phyloP scores from a whole-genome alignment of 2,888 invertebrate genomes.

The Aradus depressus region DNA sequence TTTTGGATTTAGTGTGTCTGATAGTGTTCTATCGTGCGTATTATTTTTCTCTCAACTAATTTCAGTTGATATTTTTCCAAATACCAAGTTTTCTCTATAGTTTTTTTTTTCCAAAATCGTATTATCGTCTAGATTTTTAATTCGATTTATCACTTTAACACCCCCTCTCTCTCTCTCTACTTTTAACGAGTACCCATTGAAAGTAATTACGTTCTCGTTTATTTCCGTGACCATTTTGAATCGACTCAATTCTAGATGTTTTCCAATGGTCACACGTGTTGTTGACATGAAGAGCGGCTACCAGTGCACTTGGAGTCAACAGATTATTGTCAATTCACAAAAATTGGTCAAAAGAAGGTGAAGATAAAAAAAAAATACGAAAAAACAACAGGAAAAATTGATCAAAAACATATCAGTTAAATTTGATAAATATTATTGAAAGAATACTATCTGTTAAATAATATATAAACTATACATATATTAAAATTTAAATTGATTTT shows the following conservation, averaged over 20 bases:
- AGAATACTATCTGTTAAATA: not conserved
- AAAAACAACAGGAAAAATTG: constrained; percentile 1
- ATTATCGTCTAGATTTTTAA: too few species aligned
- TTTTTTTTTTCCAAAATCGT: too few species aligned
- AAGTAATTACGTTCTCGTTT: not conserved
- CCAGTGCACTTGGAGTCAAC: constrained; percentile 85
- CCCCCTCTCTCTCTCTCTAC: not conserved
- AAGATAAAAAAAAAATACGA: constrained; percentile 34
- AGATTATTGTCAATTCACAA: constrained; percentile 85
- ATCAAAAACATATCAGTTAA: constrained; percentile 5
- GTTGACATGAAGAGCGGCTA: constrained; percentile 63
- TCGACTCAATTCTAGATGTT: constrained; percentile 31
- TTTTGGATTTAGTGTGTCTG: too few species aligned
- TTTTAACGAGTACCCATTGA: not conserved
- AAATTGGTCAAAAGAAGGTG: constrained; percentile 89
- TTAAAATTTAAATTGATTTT: not conserved
- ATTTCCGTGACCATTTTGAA: not conserved
- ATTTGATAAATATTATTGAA: not conserved
- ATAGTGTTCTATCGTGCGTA: too few species aligned
- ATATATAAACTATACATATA: not conserved
- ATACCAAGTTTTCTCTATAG: too few species aligned
- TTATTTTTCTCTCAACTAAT: too few species aligned
- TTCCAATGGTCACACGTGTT: constrained; percentile 35
- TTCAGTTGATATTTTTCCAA: too few species aligned
- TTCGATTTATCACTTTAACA: not conserved